Evolutionary conservation across 2,888 invertebrate genomes (phyloP), one percentile per base, ranked within the genome.

Genomic region (Aporophyla nigra): DNA sequence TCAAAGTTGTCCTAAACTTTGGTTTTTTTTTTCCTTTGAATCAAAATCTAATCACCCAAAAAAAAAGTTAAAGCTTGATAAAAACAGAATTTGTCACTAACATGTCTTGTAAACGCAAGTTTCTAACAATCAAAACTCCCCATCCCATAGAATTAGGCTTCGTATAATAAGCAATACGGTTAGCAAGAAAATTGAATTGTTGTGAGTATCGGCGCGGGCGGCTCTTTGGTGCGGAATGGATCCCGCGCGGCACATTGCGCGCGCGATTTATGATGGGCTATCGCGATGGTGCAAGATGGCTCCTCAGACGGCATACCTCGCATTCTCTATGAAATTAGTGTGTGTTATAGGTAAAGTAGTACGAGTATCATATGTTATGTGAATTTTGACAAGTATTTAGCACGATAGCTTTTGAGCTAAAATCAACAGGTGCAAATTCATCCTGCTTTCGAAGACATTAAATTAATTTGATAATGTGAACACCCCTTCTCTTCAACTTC

Each of bases 121-220:
- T 40, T 58, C 33, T 40, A 33, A 19, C 16, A 67, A 56, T 67
- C 66, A 77, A 70, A 72, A 83, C 53, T 75, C 74, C 63, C 63
- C 49, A 63, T 27, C 33, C n/a, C n/a, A 77, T 66, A 73, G 63
- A 69, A 78, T 68, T 84, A 71, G 54, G 51, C 76, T 5, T 78
- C 46, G 61, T 83, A 77, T 83, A 83, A 86, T 83, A 87, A 85
- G 91, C 92, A 92, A 93, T 95, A 94, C 90, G 93, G 94, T 94
- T 93, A 94, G 94, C 93, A 94, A 94, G 95, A 95, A 95, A 95
- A 96, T 96, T 95, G 95, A 95, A 96, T 95, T 94, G 93, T 92
- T 88, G 87, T 86, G 87, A 86, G 90, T 92, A 92, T 92, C 91
- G 91, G 91, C 87, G 93, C 89, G 91, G 88, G 86, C 84, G 91